phyloP scores from a whole-genome alignment of 2,113 vertebrate species.

The Empidonax alnorum region DNA sequence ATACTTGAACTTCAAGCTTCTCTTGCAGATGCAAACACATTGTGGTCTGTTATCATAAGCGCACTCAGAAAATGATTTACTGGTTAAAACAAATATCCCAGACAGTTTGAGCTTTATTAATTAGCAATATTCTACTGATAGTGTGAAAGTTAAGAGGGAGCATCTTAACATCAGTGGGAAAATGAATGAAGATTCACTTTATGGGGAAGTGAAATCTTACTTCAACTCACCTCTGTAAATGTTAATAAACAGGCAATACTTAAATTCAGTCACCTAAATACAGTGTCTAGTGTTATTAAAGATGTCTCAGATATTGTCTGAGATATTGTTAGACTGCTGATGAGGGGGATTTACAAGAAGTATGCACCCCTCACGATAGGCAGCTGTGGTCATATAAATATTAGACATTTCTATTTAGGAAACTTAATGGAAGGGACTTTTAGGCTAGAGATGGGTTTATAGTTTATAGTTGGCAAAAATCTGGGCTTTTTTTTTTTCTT shows the following conservation, averaged over 20 bases:
- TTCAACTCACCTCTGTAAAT: background rate
- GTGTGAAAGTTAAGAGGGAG: background rate
- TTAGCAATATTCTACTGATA: background rate
- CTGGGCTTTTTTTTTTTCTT: background rate
- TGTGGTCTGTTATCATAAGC: background rate
- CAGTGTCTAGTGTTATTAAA: background rate
- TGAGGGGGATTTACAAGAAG: background rate
- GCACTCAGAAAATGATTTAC: background rate
- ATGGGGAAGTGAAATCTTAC: background rate
- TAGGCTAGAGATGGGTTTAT: background rate
- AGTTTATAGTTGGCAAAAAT: background rate
- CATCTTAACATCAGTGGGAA: background rate
- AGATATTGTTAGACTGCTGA: background rate
- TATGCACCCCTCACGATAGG: background rate
- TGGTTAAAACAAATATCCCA: background rate
- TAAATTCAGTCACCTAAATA: accelerated
- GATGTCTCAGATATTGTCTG: background rate
- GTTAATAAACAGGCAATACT: background rate
- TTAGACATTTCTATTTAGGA: background rate
- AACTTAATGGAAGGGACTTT: background rate
- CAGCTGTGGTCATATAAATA: background rate
- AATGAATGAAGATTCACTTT: background rate
- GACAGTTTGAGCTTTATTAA: background rate
- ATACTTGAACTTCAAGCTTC: background rate
- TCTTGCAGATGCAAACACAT: background rate